Evolutionary conservation across 2,888 invertebrate genomes (phyloP).

Genomic region (Sturmia bella): DNA sequence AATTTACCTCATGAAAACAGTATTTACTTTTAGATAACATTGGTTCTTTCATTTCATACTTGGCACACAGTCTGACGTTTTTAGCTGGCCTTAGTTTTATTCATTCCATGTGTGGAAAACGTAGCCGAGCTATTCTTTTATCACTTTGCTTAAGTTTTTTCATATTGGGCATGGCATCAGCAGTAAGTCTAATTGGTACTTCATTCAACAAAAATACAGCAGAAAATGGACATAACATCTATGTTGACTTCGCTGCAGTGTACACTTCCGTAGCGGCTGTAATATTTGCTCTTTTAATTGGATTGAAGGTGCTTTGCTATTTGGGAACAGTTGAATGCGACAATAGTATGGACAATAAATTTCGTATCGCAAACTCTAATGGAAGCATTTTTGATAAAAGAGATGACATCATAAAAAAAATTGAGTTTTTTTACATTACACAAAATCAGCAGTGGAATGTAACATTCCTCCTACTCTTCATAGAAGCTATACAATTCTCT

Average conservation of each 20-base stretch:
- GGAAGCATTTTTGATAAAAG: conserved; percentile 78
- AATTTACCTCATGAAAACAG: neutral
- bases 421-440: conserved; percentile 79
- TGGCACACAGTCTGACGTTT: conserved; percentile 78
- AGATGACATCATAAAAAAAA: conserved; percentile 76
- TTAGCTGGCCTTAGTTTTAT: conserved; percentile 77
- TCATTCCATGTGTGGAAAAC: conserved; percentile 76
- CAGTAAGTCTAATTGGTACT: conserved; percentile 76
- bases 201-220: conserved; percentile 73
- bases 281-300: conserved; percentile 73
- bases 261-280: conserved; percentile 74
- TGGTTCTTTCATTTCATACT: conserved; percentile 78
- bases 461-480: conserved; percentile 76
- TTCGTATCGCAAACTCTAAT: conserved; percentile 78
- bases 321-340: conserved; percentile 77
- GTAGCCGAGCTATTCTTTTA: conserved; percentile 75
- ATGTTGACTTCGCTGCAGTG: conserved; percentile 77
- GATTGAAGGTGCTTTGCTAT: conserved; percentile 75
- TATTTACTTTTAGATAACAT: conserved; percentile 74
- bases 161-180: conserved; percentile 76
- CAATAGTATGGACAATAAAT: conserved; percentile 77
- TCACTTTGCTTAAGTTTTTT: conserved; percentile 77
- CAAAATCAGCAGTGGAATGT: conserved; percentile 79
- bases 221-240: conserved; percentile 65
- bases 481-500: conserved; percentile 77